Conservation (phyloP, 2,888 invertebrate genomes). For the Cartodere bifasciata region DNA sequence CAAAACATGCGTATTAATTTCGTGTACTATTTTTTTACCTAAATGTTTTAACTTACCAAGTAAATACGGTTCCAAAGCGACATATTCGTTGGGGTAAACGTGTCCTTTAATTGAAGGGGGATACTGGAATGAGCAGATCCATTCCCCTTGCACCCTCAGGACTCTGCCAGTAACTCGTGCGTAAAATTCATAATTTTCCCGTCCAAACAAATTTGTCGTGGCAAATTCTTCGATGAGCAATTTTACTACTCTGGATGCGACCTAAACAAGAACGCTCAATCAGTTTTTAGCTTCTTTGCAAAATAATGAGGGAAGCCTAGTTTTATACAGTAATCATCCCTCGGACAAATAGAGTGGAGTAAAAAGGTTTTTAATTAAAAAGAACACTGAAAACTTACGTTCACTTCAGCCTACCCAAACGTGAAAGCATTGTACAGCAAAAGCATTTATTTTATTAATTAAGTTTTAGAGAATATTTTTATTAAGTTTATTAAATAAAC, state of each 20-base stretch:
- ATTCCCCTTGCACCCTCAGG: conserved; percentile 84
- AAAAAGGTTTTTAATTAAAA: too few species aligned
- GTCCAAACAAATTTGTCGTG: conserved; percentile 86
- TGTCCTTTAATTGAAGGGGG: conserved; percentile 58
- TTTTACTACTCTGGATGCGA: conserved; percentile 92
- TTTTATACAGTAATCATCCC: too few species aligned
- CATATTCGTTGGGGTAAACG: conserved; percentile 50
- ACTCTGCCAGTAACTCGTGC: conserved; percentile 88
- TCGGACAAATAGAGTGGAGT: too few species aligned
- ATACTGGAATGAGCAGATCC: conserved; percentile 89
- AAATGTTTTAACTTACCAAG: conserved; percentile 26
- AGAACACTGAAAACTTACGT: conserved; percentile 45
- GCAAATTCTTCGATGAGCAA: conserved; percentile 96
- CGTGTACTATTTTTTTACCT: neutral
- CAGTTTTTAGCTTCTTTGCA: too few species aligned
- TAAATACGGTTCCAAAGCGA: conserved; percentile 32
- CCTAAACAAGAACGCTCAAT: too few species aligned
- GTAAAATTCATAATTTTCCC: conserved; percentile 90
- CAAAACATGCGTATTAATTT: neutral
- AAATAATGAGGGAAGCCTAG: too few species aligned
- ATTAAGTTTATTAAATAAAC: too few species aligned
- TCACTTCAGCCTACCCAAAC: conserved; percentile 57
- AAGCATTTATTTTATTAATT: conserved; percentile 20
- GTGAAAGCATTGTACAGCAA: conserved; percentile 36
- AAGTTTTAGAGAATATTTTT: neutral